Evolutionary conservation across 2,797 vertebrate species (phyloP).

Genomic region (Lithobates sylvaticus): DNA sequence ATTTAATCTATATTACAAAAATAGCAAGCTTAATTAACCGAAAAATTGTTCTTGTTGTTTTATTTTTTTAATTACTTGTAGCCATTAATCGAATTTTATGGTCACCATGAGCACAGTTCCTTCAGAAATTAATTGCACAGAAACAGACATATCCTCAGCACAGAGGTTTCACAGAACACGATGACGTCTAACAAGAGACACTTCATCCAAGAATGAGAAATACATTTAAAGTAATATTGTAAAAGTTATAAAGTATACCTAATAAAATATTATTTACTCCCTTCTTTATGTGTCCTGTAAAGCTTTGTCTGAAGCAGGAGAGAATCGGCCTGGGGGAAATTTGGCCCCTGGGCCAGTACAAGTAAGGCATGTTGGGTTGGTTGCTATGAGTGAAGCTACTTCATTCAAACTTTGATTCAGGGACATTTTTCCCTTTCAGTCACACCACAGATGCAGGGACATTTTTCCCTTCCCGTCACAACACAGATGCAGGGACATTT

Average conservation of each 20-base stretch:
- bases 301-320: background rate
- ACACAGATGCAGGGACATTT: too few relatives aligned
- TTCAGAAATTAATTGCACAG: slow-evolving; percentile 9
- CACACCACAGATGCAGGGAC: too few relatives aligned
- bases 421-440: too few relatives aligned
- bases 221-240: background rate
- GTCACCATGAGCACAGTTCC: background rate
- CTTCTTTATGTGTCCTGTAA: background rate
- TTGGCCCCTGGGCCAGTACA: too few relatives aligned
- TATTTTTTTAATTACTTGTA: slow-evolving; percentile 28
- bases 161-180: background rate
- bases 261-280: too few relatives aligned
- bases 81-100: slow-evolving; percentile 19
- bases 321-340: background rate
- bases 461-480: too few relatives aligned
- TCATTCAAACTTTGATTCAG: background rate
- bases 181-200: background rate
- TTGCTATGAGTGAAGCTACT: background rate
- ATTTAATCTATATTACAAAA: background rate
- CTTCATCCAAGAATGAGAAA: background rate
- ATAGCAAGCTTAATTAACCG: slow-evolving; percentile 6
- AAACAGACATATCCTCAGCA: background rate
- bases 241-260: background rate
- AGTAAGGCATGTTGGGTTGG: background rate
- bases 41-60: slow-evolving; percentile 14